These are phyloP conservation scores for Sinocyclocheilus maitianheensis DNA, from an alignment of 2,113 vertebrate species.

Conservation along the genomic window DNA sequence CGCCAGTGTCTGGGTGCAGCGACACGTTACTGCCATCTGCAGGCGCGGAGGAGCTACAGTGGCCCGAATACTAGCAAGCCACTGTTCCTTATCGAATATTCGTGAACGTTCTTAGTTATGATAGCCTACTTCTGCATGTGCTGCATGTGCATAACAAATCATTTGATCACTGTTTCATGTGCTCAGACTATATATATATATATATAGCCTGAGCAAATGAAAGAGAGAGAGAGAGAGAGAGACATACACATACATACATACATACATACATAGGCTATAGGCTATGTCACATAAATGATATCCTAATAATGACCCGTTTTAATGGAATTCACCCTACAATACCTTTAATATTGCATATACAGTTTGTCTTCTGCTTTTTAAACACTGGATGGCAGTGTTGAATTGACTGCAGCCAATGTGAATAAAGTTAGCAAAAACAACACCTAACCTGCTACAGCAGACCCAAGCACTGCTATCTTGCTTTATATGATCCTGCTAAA, in stretches of 20 bases:
- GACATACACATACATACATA: too few relatives aligned
- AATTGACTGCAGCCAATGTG: neutral
- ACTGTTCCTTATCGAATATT: too few relatives aligned
- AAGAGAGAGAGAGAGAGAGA: too few relatives aligned
- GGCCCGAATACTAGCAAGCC: neutral
- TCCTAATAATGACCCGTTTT: neutral
- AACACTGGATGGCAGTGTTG: constrained; percentile 42
- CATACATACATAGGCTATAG: too few relatives aligned
- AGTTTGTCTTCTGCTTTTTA: neutral
- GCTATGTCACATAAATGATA: too few relatives aligned
- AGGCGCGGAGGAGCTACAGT: constrained; percentile 30
- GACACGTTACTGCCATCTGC: constrained; percentile 33
- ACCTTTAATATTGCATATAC: neutral
- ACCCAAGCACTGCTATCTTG: neutral
- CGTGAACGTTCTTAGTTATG: too few relatives aligned
- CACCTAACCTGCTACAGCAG: neutral
- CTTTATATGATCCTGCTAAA: neutral
- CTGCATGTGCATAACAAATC: too few relatives aligned
- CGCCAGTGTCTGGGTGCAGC: neutral
- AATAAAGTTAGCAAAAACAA: neutral
- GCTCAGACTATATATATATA: too few relatives aligned
- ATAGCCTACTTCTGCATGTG: too few relatives aligned
- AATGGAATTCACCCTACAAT: neutral
- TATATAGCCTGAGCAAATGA: too few relatives aligned
- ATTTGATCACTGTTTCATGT: too few relatives aligned